phyloP scores from a whole-genome alignment of 2,888 invertebrate genomes.

The Apotomis betuletana region DNA sequence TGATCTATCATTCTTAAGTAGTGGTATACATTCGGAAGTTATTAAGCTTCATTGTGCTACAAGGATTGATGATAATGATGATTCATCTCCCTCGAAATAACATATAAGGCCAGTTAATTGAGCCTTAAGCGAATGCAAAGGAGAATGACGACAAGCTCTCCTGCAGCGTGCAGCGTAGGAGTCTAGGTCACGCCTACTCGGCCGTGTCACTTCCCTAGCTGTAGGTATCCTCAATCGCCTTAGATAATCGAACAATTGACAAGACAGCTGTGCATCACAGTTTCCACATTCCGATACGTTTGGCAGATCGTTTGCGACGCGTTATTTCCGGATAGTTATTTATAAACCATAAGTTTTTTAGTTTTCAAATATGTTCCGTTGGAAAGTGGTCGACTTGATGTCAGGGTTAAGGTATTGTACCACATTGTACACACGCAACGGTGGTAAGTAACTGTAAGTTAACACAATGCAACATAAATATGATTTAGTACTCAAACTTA shows the following conservation, averaged over 20 bases:
- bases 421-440: no score
- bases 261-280: neutral
- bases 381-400: neutral
- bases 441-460: no score
- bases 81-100: constrained; percentile 24
- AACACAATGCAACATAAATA: no score
- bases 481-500: no score
- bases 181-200: constrained; percentile 56
- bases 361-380: neutral
- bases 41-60: neutral
- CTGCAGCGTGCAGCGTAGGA: constrained; percentile 28
- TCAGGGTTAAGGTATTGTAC: no score
- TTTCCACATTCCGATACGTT: constrained; percentile 4
- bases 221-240: constrained; percentile 28
- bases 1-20: neutral
- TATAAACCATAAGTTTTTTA: constrained; percentile 16
- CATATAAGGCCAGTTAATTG: constrained; percentile 27
- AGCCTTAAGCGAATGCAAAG: constrained; percentile 25
- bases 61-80: constrained; percentile 11
- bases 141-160: constrained; percentile 26
- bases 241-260: constrained; percentile 7
- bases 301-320: neutral
- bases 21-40: neutral
- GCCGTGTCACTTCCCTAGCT: constrained; percentile 50
- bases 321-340: constrained; percentile 8